Percentiles rank a stretch among this genome's conserved stretches.
Conservation (phyloP, 2,888 invertebrate genomes). For the Eledona agricola region DNA sequence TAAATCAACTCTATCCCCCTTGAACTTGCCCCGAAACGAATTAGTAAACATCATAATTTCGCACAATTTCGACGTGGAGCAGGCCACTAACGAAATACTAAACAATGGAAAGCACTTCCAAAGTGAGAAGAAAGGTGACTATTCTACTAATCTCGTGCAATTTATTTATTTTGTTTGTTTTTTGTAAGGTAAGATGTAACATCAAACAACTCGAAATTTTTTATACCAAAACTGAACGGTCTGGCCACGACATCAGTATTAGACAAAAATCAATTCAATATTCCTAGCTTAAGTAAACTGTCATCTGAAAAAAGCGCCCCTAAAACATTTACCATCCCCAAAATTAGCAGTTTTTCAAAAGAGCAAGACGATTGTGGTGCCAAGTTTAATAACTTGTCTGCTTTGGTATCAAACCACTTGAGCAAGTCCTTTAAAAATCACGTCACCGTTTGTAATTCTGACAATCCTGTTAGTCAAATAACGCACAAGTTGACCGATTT, state of each 20-base stretch:
- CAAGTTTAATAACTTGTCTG: conserved; percentile 43
- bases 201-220: conserved; percentile 43
- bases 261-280: conserved; percentile 11
- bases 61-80: conserved; percentile 76
- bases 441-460: conserved; percentile 4
- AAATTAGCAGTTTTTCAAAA: conserved; percentile 18
- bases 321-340: conserved; percentile 33
- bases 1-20: conserved; percentile 80
- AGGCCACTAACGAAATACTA: conserved; percentile 75
- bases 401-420: conserved; percentile 47
- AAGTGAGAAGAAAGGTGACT: conserved; percentile 58
- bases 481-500: conserved; percentile 9
- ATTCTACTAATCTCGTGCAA: conserved; percentile 13
- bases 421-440: conserved; percentile 34
- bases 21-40: conserved; percentile 72
- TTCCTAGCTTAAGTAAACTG: conserved; percentile 16
- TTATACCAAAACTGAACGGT: conserved; percentile 48
- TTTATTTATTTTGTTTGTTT: conserved; percentile 40
- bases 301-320: neutral
- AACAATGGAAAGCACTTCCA: conserved; percentile 45
- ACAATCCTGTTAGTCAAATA: conserved; percentile 6
- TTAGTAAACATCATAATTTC: conserved; percentile 77
- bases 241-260: conserved; percentile 33
- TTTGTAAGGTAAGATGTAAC: conserved; percentile 65
- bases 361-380: neutral